phyloP scores from a whole-genome alignment of 2,888 invertebrate genomes.

The Eupithecia inturbata region DNA sequence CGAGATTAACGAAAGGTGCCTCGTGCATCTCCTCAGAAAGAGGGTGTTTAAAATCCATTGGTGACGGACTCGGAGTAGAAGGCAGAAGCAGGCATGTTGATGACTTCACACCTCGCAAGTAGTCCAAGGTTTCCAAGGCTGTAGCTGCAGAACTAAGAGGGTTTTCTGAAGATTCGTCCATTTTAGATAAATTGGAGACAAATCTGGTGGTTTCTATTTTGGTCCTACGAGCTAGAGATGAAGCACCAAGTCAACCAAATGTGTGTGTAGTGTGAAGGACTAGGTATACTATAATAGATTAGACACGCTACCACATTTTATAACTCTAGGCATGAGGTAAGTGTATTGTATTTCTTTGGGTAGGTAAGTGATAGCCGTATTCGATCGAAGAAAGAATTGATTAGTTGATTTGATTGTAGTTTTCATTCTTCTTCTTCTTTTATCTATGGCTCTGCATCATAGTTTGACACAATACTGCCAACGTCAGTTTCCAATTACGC shows the following conservation, averaged over 20 bases:
- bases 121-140: conserved; percentile 72
- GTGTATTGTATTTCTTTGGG: too few species aligned
- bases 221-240: background rate
- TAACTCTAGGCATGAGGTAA: background rate
- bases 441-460: too few species aligned
- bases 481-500: too few species aligned
- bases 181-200: conserved; percentile 40
- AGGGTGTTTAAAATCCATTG: conserved; percentile 84
- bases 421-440: too few species aligned
- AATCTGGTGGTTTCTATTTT: background rate
- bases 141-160: conserved; percentile 57
- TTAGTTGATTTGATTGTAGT: too few species aligned
- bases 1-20: conserved; percentile 71
- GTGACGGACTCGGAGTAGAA: conserved; percentile 85
- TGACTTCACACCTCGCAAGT: conserved; percentile 85
- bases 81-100: conserved; percentile 87
- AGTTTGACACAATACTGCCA: too few species aligned
- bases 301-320: background rate
- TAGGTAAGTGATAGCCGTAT: background rate
- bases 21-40: conserved; percentile 82
- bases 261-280: background rate
- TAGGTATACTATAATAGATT: background rate
- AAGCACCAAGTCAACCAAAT: background rate
- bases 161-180: conserved; percentile 71
- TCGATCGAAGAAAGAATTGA: too few species aligned